Conservation (phyloP, 2,797 vertebrate genomes). For the Protonibea diacanthus region DNA sequence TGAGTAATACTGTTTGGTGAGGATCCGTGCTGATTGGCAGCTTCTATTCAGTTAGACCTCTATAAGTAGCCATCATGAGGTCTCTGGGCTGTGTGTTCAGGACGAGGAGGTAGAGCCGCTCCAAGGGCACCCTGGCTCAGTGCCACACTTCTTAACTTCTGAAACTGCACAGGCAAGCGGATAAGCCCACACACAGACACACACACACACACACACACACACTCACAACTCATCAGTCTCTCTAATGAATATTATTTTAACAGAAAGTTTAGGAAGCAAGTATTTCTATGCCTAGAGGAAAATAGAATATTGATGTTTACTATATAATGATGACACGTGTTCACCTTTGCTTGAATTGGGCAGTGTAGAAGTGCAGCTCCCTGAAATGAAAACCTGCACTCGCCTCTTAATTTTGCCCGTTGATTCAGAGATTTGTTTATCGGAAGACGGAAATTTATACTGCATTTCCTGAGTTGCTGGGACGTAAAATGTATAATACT, state of each 20-base stretch:
- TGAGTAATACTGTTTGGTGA: slow-evolving; percentile 38
- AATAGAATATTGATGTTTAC: slow-evolving; percentile 65
- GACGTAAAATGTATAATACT: slow-evolving; percentile 33
- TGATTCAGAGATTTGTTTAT: slow-evolving; percentile 21
- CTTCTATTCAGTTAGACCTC: slow-evolving; percentile 66
- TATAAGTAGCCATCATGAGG: slow-evolving; percentile 51
- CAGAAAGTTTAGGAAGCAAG: slow-evolving; percentile 59
- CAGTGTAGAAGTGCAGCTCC: slow-evolving; percentile 23
- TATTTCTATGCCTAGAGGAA: slow-evolving; percentile 59
- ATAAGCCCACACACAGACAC: slow-evolving; percentile 34
- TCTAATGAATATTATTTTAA: slow-evolving; percentile 73
- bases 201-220: slow-evolving; percentile 38
- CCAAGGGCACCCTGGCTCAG: slow-evolving; percentile 66
- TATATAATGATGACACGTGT: slow-evolving; percentile 63
- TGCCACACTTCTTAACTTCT: slow-evolving; percentile 61
- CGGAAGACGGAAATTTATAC: slow-evolving; percentile 18
- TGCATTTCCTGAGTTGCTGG: slow-evolving; percentile 30
- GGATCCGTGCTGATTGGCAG: slow-evolving; percentile 76
- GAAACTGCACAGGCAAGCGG: slow-evolving; percentile 27
- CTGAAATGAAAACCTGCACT: slow-evolving; percentile 30
- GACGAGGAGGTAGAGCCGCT: slow-evolving; percentile 63
- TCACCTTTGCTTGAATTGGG: slow-evolving; percentile 60
- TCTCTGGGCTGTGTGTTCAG: slow-evolving; percentile 61
- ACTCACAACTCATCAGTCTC: slow-evolving; percentile 48
- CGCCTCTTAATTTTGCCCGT: slow-evolving; percentile 29